Base-by-base conservation (phyloP, 1,140 invertebrate species). In the Brachionus plicatilis region DNA sequence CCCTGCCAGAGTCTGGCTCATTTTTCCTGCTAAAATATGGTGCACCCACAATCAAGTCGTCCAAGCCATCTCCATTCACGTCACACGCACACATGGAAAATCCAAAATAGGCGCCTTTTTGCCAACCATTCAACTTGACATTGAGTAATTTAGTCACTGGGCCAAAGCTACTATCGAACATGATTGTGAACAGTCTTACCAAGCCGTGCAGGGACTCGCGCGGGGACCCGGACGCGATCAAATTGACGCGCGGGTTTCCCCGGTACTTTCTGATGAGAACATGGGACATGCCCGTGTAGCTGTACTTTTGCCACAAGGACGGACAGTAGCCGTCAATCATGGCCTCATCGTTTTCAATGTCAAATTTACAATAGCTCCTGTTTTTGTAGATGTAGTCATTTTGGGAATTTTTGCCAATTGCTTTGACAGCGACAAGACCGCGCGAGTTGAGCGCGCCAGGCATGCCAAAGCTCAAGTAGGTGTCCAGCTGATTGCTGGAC, bases 71-170 rank as follows among this genome's bases (percentile, higher is more conserved):
- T 33, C 85, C 85, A 56, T 86, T 80, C 11, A 86, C 12, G 65
- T 86, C 85, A 53, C 75, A 84, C n/a, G 72, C 37, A 37, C 68
- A 78, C 9, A 86, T 72, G 11, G 65, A 33, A 41, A 84, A 83
- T 6, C 85, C 85, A 80, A 85, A 85, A 80, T 85, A 84, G 60
- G 53, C 27, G n/a, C 85, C 85, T 12, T 83, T 68, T 12, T 84
- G 82, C 4, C 27, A 4, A 17, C 85, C 85, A 43, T 45, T 33
- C 3, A 85, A 53, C 24, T 53, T 68, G 4, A 29, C 14, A 37
- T 6, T 82, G 1, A 82, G 53, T 2, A 65, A 2, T 37, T 65
- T 82, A 0, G 79, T 82, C n/a, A 65, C 53, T 12, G 33, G 53
- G 2, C 79, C 79, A 45, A 82, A 82, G 24, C 79, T 82, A 12